These are phyloP conservation scores for Platyrinchus mystaceus DNA, from an alignment of 2,797 vertebrate species.

Conservation along the genomic window DNA sequence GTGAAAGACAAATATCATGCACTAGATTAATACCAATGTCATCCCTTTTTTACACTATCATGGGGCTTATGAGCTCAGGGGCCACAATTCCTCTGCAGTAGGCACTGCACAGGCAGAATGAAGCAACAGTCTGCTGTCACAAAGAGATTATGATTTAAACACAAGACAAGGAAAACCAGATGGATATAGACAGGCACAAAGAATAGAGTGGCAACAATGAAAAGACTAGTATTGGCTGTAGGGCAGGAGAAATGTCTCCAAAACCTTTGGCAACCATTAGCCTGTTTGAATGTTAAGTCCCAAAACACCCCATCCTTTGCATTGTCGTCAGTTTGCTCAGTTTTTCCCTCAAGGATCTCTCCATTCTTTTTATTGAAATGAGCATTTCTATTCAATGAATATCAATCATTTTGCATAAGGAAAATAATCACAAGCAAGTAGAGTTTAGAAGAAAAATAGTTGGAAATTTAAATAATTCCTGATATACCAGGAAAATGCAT, in stretches of 20 bases:
- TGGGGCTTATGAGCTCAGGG: background rate
- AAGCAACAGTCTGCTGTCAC: background rate
- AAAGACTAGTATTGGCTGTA: background rate
- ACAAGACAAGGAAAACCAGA: background rate
- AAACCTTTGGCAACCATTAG: conserved; percentile 12
- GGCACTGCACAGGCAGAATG: background rate
- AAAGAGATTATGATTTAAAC: background rate
- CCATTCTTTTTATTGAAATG: background rate
- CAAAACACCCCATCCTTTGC: background rate
- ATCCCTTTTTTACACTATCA: background rate
- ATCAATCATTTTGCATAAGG: background rate
- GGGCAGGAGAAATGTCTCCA: background rate
- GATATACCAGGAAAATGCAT: background rate
- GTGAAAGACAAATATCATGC: background rate
- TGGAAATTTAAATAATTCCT: background rate
- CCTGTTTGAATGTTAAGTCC: background rate
- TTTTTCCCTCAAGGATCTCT: background rate
- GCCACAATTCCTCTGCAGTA: background rate
- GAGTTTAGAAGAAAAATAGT: background rate
- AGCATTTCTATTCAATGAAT: background rate
- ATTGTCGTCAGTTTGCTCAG: background rate
- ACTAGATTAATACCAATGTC: background rate
- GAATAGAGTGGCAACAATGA: background rate
- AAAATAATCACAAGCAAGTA: background rate
- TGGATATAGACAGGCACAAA: background rate